phyloP scores from a whole-genome alignment of 2,797 vertebrate species.

The Acropternis orthonyx region DNA sequence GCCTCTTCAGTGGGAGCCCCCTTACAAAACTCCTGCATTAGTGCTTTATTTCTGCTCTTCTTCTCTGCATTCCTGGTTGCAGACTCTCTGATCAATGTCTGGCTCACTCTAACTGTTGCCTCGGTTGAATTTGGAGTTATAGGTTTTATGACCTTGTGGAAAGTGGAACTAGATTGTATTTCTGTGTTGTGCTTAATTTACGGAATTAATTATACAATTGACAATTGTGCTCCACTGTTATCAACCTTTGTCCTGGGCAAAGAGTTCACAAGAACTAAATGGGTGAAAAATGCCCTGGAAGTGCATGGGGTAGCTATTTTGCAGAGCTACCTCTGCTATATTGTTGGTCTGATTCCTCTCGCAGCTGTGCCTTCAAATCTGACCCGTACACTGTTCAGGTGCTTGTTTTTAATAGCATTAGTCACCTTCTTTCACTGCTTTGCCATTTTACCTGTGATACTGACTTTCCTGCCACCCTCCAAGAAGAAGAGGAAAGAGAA shows the following conservation, averaged over 20 bases:
- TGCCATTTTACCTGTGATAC: slow-evolving; percentile 96
- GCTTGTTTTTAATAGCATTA: slow-evolving; percentile 95
- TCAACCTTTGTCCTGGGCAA: slow-evolving; percentile 93
- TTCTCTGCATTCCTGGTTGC: slow-evolving; percentile 94
- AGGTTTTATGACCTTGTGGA: slow-evolving; percentile 99
- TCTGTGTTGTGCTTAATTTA: slow-evolving; percentile 96
- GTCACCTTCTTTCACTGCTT: slow-evolving; percentile 98
- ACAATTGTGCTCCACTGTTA: slow-evolving; percentile 94
- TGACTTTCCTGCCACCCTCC: slow-evolving; percentile 97
- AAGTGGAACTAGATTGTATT: slow-evolving; percentile 95
- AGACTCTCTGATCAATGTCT: slow-evolving; percentile 93
- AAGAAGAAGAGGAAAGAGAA: slow-evolving; percentile 88
- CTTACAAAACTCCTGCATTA: slow-evolving; percentile 95
- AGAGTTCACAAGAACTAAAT: slow-evolving; percentile 95
- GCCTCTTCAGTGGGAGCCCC: slow-evolving; percentile 93
- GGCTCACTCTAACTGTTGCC: slow-evolving; percentile 93
- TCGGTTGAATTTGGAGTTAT: slow-evolving; percentile 97
- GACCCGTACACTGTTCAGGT: slow-evolving; percentile 96
- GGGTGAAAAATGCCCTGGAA: slow-evolving; percentile 96
- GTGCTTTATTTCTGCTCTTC: slow-evolving; percentile 95
- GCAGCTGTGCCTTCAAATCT: slow-evolving; percentile 95
- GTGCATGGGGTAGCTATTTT: slow-evolving; percentile 94
- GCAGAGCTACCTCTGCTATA: slow-evolving; percentile 95
- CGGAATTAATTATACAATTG: slow-evolving; percentile 93
- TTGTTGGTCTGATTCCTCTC: slow-evolving; percentile 92